Evolutionary conservation across 2,113 vertebrate genomes (phyloP).

Genomic region (Helogale parvula): DNA sequence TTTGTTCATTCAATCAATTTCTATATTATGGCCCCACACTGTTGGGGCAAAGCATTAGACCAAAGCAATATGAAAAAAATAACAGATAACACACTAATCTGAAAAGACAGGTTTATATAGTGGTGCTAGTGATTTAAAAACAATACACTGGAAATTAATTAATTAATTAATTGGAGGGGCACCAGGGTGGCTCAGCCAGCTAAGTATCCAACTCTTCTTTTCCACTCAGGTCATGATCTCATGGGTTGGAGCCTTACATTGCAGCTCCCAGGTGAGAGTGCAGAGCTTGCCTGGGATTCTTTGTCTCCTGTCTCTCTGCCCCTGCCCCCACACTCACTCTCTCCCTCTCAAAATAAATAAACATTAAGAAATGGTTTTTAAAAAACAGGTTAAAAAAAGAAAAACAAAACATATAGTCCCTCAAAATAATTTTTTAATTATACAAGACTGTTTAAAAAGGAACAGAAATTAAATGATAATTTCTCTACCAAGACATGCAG

Average conservation of each 20-base stretch:
- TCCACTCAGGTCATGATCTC: too few species aligned
- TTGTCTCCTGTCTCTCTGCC: too few species aligned
- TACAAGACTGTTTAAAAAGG: neutral
- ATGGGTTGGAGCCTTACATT: too few species aligned
- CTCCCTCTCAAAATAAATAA: too few species aligned
- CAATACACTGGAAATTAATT: neutral
- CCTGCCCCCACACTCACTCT: too few species aligned
- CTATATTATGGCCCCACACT: neutral
- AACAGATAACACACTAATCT: neutral
- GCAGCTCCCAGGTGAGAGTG: too few species aligned
- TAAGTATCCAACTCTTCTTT: too few species aligned
- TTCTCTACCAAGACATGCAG: neutral
- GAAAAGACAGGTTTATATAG: neutral
- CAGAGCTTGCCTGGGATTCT: too few species aligned
- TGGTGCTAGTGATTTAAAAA: neutral
- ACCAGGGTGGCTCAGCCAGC: too few species aligned
- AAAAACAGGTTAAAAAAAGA: too few species aligned
- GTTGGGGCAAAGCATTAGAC: neutral
- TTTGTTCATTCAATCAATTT: neutral
- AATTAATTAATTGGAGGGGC: too few species aligned
- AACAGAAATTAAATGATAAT: constrained; percentile 1
- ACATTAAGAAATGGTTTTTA: too few species aligned
- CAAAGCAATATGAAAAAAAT: neutral
- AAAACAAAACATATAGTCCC: neutral
- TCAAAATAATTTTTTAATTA: constrained; percentile 42